These are phyloP conservation scores for Phalera bucephala DNA, from an alignment of 2,888 invertebrate genomes.

Conservation along the genomic window DNA sequence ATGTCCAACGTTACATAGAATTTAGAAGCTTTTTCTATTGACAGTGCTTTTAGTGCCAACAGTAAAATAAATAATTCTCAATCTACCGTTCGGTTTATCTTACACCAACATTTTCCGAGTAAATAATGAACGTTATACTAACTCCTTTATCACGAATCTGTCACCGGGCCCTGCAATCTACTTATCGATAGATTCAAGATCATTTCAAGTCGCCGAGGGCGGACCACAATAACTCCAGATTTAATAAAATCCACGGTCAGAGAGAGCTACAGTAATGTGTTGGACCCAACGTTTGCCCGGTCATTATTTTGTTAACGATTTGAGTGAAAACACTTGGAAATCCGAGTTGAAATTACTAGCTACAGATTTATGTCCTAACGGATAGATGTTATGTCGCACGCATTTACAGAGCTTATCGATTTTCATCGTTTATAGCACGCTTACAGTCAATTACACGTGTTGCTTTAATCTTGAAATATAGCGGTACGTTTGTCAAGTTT, in stretches of 20 bases:
- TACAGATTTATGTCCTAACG: slow-evolving; percentile 51
- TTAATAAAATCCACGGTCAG: slow-evolving; percentile 63
- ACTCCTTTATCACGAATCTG: slow-evolving; percentile 13
- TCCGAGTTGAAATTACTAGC: slow-evolving; percentile 61
- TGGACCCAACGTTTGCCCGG: slow-evolving; percentile 48
- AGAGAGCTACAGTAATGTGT: slow-evolving; percentile 70
- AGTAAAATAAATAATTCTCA: too few relatives aligned
- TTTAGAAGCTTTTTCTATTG: too few relatives aligned
- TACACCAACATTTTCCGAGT: too few relatives aligned
- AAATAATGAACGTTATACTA: too few relatives aligned
- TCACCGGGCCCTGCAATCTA: slow-evolving; percentile 39
- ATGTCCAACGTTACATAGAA: too few relatives aligned
- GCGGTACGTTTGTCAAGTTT: not conserved
- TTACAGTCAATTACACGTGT: slow-evolving; percentile 17
- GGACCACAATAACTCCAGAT: slow-evolving; percentile 60
- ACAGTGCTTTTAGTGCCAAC: too few relatives aligned
- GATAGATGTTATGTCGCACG: slow-evolving; percentile 45
- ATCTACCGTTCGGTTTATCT: too few relatives aligned
- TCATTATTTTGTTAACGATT: slow-evolving; percentile 71
- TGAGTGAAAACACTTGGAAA: slow-evolving; percentile 71
- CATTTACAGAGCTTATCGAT: slow-evolving; percentile 40
- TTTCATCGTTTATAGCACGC: slow-evolving; percentile 34
- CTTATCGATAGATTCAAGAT: slow-evolving; percentile 51
- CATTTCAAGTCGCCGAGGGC: slow-evolving; percentile 59
- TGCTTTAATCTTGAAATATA: slow-evolving; percentile 23